A percentile compares a stretch with the other conserved stretches of the same genome.
Conservation (phyloP, 2,888 invertebrate genomes). For the Hipparchia sbordonii region DNA sequence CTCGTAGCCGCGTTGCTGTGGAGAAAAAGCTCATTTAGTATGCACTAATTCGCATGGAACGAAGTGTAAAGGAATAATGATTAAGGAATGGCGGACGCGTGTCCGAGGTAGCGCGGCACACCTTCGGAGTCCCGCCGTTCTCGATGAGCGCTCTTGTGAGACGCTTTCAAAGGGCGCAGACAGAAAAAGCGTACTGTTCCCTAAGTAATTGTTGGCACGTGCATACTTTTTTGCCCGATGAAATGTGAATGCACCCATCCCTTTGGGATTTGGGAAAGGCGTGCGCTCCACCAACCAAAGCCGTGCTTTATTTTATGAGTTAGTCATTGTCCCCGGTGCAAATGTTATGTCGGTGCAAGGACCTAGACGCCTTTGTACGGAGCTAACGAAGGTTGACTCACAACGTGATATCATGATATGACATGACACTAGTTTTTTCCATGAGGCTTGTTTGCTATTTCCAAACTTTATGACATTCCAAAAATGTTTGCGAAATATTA, state of each 20-base stretch:
- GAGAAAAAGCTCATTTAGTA: conserved; percentile 23
- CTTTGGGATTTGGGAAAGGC: conserved; percentile 56
- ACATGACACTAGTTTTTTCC: conserved; percentile 50
- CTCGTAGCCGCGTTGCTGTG: conserved; percentile 36
- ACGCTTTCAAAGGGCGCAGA: conserved; percentile 52
- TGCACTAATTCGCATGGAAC: conserved; percentile 60
- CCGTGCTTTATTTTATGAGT: conserved; percentile 12
- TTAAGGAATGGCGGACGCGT: conserved; percentile 61
- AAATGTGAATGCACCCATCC: conserved; percentile 65
- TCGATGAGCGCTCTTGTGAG: conserved; percentile 47
- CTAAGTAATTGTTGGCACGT: conserved; percentile 77
- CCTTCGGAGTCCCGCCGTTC: conserved; percentile 40
- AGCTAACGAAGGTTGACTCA: conserved; percentile 43
- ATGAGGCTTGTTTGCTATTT: background rate
- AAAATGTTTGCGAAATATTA: background rate
- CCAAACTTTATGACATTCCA: conserved; percentile 8
- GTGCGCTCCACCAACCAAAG: conserved; percentile 10
- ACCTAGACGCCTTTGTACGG: conserved; percentile 7
- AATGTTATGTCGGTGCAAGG: conserved; percentile 55
- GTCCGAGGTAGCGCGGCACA: conserved; percentile 60
- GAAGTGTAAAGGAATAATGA: conserved; percentile 47
- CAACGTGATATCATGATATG: conserved; percentile 64
- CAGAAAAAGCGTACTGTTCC: conserved; percentile 55
- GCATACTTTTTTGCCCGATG: conserved; percentile 65
- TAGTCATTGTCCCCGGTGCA: conserved; percentile 39